These are phyloP conservation scores for Isichthys henryi DNA, from an alignment of 2,113 vertebrate species.

Conservation along the genomic window DNA sequence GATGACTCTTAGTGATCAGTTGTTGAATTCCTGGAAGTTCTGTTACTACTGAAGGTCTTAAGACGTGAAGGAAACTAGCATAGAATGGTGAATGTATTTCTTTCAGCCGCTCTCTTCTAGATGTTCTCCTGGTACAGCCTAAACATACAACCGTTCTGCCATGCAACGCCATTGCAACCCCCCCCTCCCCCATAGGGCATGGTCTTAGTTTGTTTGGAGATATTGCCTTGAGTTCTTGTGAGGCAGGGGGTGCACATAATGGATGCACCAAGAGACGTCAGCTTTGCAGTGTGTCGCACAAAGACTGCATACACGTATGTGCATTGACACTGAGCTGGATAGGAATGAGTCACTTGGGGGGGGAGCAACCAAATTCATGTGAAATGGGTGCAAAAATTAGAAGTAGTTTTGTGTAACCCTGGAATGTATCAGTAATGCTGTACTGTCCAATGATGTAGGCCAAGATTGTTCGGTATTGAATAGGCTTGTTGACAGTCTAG, in stretches of 20 bases:
- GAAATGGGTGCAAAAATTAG: background rate
- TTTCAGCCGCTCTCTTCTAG: background rate
- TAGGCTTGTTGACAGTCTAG: background rate
- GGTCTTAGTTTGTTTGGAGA: background rate
- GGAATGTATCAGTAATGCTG: background rate
- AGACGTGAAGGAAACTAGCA: background rate
- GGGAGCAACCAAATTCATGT: background rate
- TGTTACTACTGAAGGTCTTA: background rate
- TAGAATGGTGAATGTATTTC: background rate
- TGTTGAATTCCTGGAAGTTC: background rate
- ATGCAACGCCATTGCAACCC: background rate
- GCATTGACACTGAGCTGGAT: background rate
- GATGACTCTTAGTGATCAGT: background rate
- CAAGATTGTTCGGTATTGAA: background rate
- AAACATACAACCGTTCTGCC: background rate
- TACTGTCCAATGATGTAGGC: background rate
- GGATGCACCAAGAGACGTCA: background rate
- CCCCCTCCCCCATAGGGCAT: background rate
- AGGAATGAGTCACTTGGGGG: background rate
- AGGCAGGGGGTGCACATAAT: background rate
- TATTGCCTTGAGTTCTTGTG: background rate
- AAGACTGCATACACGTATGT: background rate
- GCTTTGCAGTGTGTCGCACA: background rate
- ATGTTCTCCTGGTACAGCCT: background rate
- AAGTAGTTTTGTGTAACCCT: background rate